Conservation (phyloP, 2,888 invertebrate genomes). For the Drosophila parthenogenetica region DNA sequence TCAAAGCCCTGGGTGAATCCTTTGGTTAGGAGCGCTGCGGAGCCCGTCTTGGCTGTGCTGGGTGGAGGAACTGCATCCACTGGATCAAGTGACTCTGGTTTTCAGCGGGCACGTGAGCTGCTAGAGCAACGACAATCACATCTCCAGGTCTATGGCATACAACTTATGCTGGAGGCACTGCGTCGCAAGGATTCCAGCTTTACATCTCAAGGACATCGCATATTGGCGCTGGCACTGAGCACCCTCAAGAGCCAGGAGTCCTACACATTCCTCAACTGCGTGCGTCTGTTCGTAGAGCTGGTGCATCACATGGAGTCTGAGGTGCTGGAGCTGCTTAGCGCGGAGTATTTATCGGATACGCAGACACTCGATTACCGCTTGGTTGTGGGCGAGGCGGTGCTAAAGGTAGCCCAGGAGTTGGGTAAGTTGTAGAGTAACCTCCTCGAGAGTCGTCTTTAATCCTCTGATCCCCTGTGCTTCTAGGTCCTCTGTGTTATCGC, state of each 20-base stretch:
- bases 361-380: constrained; percentile 81
- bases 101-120: constrained; percentile 73
- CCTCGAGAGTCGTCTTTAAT: too few species aligned
- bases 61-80: constrained; percentile 35
- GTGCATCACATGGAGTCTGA: constrained; percentile 80
- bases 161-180: constrained; percentile 79
- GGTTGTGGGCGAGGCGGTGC: constrained; percentile 83
- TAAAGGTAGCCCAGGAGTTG: constrained; percentile 82
- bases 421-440: constrained; percentile 55
- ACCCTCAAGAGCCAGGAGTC: constrained; percentile 83
- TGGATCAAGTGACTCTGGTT: constrained; percentile 16
- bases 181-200: constrained; percentile 73
- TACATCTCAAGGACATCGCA: constrained; percentile 76
- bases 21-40: constrained; percentile 64
- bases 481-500: constrained; percentile 83
- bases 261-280: constrained; percentile 84
- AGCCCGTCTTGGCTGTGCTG: constrained; percentile 53
- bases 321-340: constrained; percentile 82
- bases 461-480: too few species aligned
- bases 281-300: constrained; percentile 81
- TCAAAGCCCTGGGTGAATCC: constrained; percentile 44
- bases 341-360: constrained; percentile 81
- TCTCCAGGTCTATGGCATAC: constrained; percentile 83
- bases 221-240: constrained; percentile 81
- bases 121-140: constrained; percentile 80